phyloP scores from a whole-genome alignment of 1,140 invertebrate species.

The Macrobrachium rosenbergii region DNA sequence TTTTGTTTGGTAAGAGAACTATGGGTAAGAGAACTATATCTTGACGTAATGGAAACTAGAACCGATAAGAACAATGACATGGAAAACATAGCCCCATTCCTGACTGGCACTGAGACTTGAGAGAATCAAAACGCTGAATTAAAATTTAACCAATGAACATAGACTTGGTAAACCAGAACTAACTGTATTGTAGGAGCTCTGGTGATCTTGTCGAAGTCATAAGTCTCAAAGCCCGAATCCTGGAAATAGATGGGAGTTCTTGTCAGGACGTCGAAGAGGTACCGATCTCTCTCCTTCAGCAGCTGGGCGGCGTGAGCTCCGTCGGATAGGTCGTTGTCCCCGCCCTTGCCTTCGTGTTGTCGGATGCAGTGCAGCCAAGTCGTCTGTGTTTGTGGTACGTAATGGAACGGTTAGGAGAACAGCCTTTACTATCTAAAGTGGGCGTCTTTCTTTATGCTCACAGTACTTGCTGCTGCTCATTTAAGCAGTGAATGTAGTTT shows the following conservation, averaged over 20 bases:
- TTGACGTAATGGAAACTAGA: no score
- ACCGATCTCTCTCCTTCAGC: constrained; percentile 73
- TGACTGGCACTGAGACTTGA: neutral
- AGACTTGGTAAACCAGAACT: neutral
- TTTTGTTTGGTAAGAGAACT: no score
- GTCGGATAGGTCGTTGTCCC: constrained; percentile 52
- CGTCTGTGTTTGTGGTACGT: constrained; percentile 9
- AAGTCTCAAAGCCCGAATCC: constrained; percentile 30
- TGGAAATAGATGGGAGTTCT: constrained; percentile 50
- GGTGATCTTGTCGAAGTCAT: constrained; percentile 54
- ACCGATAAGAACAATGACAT: no score
- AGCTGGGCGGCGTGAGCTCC: constrained; percentile 74
- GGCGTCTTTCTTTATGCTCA: neutral
- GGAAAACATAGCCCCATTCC: no score
- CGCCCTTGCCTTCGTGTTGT: constrained; percentile 54
- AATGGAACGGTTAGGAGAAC: neutral
- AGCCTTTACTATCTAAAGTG: neutral
- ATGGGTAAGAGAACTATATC: no score
- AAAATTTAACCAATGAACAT: neutral
- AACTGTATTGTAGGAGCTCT: constrained; percentile 15
- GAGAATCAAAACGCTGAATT: neutral
- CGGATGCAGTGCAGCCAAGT: constrained; percentile 58
- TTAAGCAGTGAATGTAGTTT: no score
- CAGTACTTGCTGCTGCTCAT: no score
- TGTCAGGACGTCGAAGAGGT: constrained; percentile 73